Evolutionary conservation across 2,113 vertebrate genomes (phyloP).

Genomic region (Bettongia penicillata): DNA sequence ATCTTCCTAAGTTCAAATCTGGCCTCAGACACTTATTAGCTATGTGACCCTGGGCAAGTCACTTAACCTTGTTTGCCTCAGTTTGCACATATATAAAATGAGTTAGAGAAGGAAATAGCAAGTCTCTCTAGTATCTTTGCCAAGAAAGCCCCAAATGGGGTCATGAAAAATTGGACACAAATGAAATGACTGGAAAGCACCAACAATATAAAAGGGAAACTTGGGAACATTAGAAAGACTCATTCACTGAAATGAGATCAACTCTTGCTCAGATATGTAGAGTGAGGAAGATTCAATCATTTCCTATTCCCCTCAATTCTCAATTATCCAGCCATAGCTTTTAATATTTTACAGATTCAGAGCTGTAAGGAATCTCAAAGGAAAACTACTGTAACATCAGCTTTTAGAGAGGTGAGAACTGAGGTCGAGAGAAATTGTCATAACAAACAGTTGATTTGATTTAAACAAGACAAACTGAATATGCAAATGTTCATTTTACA

Average conservation of each 20-base stretch:
- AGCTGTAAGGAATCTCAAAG: background rate
- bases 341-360: background rate
- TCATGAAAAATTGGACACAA: background rate
- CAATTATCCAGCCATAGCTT: background rate
- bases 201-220: background rate
- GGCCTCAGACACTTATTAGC: background rate
- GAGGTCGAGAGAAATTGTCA: slow-evolving; percentile 39
- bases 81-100: background rate
- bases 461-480: background rate
- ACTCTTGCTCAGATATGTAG: background rate
- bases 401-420: slow-evolving; percentile 17
- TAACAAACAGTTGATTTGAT: slow-evolving; percentile 21
- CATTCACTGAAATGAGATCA: background rate
- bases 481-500: background rate
- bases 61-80: background rate
- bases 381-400: background rate
- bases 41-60: background rate
- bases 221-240: background rate
- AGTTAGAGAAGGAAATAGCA: background rate
- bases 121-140: background rate
- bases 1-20: background rate
- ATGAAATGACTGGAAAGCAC: background rate
- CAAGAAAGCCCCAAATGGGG: background rate
- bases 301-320: background rate
- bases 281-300: background rate